Percentiles rank a stretch among this genome's conserved stretches.
These are phyloP conservation scores for Caenorhabditis sulstoni DNA, from an alignment of 2,888 invertebrate genomes.

Conservation along the genomic window DNA sequence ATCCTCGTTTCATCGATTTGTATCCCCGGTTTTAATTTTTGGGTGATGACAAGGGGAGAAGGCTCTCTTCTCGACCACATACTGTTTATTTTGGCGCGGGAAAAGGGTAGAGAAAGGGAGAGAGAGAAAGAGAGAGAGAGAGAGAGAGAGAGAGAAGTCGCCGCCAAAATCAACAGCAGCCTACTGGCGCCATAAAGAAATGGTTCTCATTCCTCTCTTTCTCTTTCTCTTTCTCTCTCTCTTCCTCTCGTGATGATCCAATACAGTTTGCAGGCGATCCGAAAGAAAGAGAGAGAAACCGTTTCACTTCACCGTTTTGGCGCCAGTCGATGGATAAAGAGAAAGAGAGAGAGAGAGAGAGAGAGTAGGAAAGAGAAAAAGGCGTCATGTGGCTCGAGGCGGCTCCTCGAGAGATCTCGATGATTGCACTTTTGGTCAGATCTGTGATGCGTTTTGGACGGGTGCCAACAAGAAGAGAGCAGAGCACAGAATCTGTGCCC, in stretches of 20 bases:
- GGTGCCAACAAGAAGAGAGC: too few relatives aligned
- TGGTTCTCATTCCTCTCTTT: too few relatives aligned
- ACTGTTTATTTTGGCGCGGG: slow-evolving; percentile 42
- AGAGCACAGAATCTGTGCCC: too few relatives aligned
- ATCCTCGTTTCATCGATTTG: too few relatives aligned
- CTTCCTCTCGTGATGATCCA: slow-evolving; percentile 7
- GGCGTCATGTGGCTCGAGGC: slow-evolving; percentile 13
- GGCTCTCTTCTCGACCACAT: background rate
- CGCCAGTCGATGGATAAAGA: slow-evolving; percentile 27
- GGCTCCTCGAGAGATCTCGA: background rate
- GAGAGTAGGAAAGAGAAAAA: slow-evolving; percentile 24
- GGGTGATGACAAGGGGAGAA: too few relatives aligned
- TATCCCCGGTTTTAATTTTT: too few relatives aligned
- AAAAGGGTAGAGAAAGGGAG: too few relatives aligned
- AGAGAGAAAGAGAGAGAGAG: slow-evolving; percentile 2
- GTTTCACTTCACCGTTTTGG: slow-evolving; percentile 50
- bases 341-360: slow-evolving; percentile 27
- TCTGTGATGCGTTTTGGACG: slow-evolving; percentile 44
- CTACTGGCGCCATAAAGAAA: slow-evolving; percentile 51
- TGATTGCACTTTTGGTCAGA: slow-evolving; percentile 41
- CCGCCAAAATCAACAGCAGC: slow-evolving; percentile 56
- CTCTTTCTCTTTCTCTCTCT: slow-evolving; percentile 6
- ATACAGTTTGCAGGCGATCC: slow-evolving; percentile 5
- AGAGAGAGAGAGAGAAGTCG: slow-evolving; percentile 23
- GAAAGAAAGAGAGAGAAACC: background rate